Base-by-base conservation (phyloP, 2,888 invertebrate species). In the Leucophenga montana region DNA sequence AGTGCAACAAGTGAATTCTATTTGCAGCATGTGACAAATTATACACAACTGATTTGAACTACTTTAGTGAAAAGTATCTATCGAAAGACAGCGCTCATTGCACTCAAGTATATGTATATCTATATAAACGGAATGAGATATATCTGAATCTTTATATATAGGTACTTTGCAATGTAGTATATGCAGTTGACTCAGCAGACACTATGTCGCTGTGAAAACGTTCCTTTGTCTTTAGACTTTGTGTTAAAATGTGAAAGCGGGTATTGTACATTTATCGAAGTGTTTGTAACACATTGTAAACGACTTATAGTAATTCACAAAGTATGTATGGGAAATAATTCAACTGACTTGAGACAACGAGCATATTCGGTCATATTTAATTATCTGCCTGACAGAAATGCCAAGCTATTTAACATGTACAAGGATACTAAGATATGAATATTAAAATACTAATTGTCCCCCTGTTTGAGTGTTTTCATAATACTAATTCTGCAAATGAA, bases 21-120 rank as follows among this genome's bases (percentile, higher is more conserved):
- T 66, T 53, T 66, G 31, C n/a, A 66, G 31, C 67, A 59, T 57
- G 57, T 67, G 67, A 67, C 67, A 57, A 59, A 59, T 59, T 48
- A 57, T 31, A 16, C 22, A 67, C 65, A 66, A 54, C 66, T 31
- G 18, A 39, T 14, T 16, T 61, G 39, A 39, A 27, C 39, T 39
- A 39, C 39, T 61, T 56, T 9, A n/a, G 16, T 4, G 18, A 16
- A 18, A 61, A 53, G 3, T 9, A 53, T 53, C 53, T 16, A 53
- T 9, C 53, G 13, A 39, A 39, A 39, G 9, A 39, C 9, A 8
- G 11, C 9, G 11, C 39, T 11, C 1, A 3, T 5, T 39, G 39
- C 39, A 39, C 9, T 1, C 39, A 39, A 39, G 9, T 8, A 39
- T 39, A 39, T 8, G 9, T 39, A 39, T 39, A 33, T n/a, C n/a